A percentile compares a stretch with the other conserved stretches of the same genome.
Evolutionary conservation across 2,888 invertebrate species (phyloP).

Genomic region (Lordiphosa andalusiaca): DNA sequence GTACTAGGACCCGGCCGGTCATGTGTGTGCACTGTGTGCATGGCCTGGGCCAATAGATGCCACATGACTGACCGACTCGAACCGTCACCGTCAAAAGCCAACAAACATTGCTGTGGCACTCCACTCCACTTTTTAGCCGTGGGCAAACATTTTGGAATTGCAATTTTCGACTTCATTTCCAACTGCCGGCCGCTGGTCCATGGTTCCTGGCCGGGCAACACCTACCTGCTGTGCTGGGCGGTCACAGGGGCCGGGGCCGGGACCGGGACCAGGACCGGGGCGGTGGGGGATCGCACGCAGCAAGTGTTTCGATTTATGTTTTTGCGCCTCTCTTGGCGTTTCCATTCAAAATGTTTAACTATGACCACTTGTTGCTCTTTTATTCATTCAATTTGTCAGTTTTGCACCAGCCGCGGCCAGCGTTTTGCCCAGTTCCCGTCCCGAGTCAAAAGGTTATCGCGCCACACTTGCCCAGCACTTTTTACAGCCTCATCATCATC

Average conservation of each 20-base stretch:
- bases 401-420: constrained; percentile 55
- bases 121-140: constrained; percentile 61
- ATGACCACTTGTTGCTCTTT: constrained; percentile 79
- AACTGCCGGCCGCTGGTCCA: constrained; percentile 47
- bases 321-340: constrained; percentile 73
- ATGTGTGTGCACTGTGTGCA: constrained; percentile 17
- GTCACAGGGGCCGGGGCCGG: constrained; percentile 13
- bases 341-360: constrained; percentile 73
- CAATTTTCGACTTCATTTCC: constrained; percentile 75
- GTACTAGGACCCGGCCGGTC: constrained; percentile 19
- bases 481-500: constrained; percentile 56
- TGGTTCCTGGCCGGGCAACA: constrained; percentile 46
- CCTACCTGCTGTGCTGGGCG: constrained; percentile 64
- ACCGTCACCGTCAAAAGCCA: constrained; percentile 3
- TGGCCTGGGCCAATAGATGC: constrained; percentile 56
- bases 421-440: constrained; percentile 27
- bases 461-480: constrained; percentile 61
- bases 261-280: no score
- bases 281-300: constrained; percentile 39
- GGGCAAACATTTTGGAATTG: constrained; percentile 74
- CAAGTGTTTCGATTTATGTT: constrained; percentile 76
- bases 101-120: constrained; percentile 26
- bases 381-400: constrained; percentile 80
- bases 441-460: constrained; percentile 79
- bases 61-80: constrained; percentile 60